phyloP scores from a whole-genome alignment of 2,113 vertebrate genomes.

The Lathamus discolor region DNA sequence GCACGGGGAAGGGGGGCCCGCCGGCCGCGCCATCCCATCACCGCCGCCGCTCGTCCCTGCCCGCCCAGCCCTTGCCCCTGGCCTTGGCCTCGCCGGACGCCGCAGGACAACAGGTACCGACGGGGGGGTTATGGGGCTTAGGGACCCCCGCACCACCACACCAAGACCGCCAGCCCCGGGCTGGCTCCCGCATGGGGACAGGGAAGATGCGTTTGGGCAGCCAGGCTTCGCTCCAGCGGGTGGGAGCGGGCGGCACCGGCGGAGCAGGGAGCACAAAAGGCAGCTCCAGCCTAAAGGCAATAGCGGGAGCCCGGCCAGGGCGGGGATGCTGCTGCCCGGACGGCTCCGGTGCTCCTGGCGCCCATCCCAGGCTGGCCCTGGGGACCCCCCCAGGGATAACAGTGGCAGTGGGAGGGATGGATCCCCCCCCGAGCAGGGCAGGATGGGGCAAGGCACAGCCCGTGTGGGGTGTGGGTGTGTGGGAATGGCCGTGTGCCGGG shows the following conservation, averaged over 20 bases:
- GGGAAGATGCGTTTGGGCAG: slow-evolving; percentile 33
- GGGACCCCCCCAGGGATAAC: not conserved
- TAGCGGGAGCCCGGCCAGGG: not conserved
- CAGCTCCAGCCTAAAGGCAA: slow-evolving; percentile 37
- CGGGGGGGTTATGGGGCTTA: not conserved
- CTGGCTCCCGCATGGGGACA: not conserved
- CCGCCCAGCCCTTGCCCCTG: not conserved
- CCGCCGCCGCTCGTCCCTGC: slow-evolving; percentile 32
- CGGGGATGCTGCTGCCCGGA: not conserved
- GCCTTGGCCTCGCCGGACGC: not conserved
- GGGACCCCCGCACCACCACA: not conserved
- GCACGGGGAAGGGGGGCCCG: slow-evolving; percentile 28
- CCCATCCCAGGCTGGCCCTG: not conserved
- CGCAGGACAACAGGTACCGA: not conserved
- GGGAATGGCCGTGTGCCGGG: not conserved
- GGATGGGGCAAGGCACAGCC: not conserved
- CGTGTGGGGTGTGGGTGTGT: rapidly evolving
- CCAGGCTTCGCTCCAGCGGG: slow-evolving; percentile 21
- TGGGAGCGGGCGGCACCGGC: not conserved
- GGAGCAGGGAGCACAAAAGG: slow-evolving; percentile 38
- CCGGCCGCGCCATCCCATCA: slow-evolving; percentile 36
- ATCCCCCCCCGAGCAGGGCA: not conserved
- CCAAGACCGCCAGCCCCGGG: not conserved
- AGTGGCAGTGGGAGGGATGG: not conserved
- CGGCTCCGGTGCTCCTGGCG: not conserved